Conservation (phyloP, 2,113 vertebrate species). For the Alexandromys fortis region DNA sequence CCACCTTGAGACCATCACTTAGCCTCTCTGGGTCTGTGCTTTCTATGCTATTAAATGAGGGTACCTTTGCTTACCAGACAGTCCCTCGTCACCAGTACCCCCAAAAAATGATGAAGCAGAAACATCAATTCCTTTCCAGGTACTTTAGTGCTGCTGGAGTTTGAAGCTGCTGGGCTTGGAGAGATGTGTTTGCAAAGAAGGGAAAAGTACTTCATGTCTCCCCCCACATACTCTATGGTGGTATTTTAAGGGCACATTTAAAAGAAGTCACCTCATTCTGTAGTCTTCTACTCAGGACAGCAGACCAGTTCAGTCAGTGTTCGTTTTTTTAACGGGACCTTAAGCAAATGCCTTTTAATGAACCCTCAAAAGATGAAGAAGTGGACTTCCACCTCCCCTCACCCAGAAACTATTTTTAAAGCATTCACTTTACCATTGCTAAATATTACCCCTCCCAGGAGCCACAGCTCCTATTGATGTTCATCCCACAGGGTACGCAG, state of each 20-base stretch:
- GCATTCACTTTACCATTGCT: constrained; percentile 55
- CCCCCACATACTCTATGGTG: constrained; percentile 55
- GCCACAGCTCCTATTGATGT: constrained; percentile 62
- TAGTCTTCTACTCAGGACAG: constrained; percentile 50
- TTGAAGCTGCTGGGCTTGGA: constrained; percentile 8
- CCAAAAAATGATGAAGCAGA: constrained; percentile 42
- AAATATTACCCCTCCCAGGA: constrained; percentile 66
- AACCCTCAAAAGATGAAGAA: constrained; percentile 41
- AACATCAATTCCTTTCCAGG: constrained; percentile 43
- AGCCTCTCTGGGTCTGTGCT: constrained; percentile 25
- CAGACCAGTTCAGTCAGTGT: constrained; percentile 36
- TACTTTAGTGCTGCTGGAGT: constrained; percentile 53
- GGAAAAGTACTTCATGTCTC: constrained; percentile 47
- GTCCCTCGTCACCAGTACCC: neutral
- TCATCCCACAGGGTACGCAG: constrained; percentile 58
- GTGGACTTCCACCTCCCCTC: neutral
- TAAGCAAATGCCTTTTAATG: constrained; percentile 46
- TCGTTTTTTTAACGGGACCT: neutral
- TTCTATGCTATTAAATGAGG: constrained; percentile 7
- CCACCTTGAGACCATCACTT: constrained; percentile 18
- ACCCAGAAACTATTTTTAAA: constrained; percentile 57
- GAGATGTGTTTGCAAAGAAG: constrained; percentile 39
- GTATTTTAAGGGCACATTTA: constrained; percentile 60
- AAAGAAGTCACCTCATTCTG: constrained; percentile 59
- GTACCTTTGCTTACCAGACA: neutral